Conservation (phyloP, 2,113 vertebrate genomes). For the Neomonachus schauinslandi region DNA sequence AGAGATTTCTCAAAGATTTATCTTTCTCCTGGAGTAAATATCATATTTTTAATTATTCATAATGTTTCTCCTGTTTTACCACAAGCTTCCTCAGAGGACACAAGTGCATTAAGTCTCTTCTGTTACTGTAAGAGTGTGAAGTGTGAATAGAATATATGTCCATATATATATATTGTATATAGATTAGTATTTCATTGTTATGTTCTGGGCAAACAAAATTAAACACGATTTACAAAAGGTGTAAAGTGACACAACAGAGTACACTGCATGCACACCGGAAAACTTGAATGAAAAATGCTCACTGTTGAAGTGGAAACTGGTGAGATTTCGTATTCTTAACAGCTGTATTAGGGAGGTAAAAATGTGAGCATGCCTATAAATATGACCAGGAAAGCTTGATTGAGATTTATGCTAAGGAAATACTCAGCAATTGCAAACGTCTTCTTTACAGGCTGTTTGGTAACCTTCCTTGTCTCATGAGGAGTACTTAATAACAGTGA, state of each 20-base stretch:
- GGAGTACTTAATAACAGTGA: constrained; percentile 43
- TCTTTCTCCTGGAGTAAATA: constrained; percentile 71
- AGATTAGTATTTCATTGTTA: constrained; percentile 64
- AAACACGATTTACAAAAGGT: constrained; percentile 74
- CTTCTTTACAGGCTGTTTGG: constrained; percentile 46
- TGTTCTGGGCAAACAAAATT: constrained; percentile 79
- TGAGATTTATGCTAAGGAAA: constrained; percentile 30
- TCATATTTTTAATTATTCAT: constrained; percentile 82
- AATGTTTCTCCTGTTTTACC: constrained; percentile 77
- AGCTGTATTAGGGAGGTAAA: constrained; percentile 37
- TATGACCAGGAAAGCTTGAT: constrained; percentile 5
- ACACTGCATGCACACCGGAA: background rate
- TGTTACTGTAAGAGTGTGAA: constrained; percentile 61
- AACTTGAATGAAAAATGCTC: constrained; percentile 16
- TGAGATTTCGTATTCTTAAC: background rate
- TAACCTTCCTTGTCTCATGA: background rate
- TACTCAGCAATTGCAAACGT: background rate
- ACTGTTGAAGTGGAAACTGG: background rate
- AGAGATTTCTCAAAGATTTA: constrained; percentile 74
- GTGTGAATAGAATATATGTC: constrained; percentile 56
- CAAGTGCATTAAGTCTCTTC: constrained; percentile 45
- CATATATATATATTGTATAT: background rate
- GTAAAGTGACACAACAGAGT: constrained; percentile 48
- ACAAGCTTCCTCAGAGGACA: constrained; percentile 80
- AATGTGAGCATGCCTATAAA: constrained; percentile 18